Evolutionary conservation across 2,113 vertebrate genomes (phyloP).

Genomic region (Oncorhynchus gorbuscha): DNA sequence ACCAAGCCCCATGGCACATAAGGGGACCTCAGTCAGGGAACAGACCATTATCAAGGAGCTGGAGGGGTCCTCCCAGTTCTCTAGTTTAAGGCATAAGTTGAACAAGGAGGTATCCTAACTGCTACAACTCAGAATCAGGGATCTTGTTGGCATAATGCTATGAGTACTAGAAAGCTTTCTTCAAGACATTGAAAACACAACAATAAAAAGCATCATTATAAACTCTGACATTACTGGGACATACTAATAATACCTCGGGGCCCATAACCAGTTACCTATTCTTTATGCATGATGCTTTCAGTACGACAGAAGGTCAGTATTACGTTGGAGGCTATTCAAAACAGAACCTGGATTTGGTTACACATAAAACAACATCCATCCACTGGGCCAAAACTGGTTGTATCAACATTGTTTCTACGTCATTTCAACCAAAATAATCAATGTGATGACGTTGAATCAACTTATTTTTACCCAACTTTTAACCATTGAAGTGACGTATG

Average conservation of each 20-base stretch:
- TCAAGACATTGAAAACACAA: neutral
- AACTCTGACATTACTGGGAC: neutral
- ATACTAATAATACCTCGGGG: neutral
- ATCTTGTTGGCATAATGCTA: neutral
- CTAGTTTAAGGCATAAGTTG: slow-evolving; percentile 56
- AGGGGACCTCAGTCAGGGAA: neutral
- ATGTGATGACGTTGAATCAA: too few relatives aligned
- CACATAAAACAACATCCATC: slow-evolving; percentile 13
- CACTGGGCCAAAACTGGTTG: too few relatives aligned
- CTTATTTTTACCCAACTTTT: too few relatives aligned
- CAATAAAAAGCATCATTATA: neutral
- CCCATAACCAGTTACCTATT: neutral
- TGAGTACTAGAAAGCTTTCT: neutral
- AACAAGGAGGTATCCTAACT: slow-evolving; percentile 34
- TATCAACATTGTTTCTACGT: too few relatives aligned
- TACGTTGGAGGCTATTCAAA: neutral
- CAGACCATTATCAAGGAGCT: neutral
- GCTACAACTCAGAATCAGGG: neutral
- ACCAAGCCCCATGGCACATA: neutral
- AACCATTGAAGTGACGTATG: too few relatives aligned
- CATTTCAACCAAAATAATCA: too few relatives aligned
- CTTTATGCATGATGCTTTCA: neutral
- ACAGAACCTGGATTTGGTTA: slow-evolving; percentile 48
- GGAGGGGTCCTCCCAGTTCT: slow-evolving; percentile 18
- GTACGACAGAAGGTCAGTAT: neutral